Base-by-base conservation (phyloP, 92 coral and sea anemone species). In the Epizoanthus stellaris region DNA sequence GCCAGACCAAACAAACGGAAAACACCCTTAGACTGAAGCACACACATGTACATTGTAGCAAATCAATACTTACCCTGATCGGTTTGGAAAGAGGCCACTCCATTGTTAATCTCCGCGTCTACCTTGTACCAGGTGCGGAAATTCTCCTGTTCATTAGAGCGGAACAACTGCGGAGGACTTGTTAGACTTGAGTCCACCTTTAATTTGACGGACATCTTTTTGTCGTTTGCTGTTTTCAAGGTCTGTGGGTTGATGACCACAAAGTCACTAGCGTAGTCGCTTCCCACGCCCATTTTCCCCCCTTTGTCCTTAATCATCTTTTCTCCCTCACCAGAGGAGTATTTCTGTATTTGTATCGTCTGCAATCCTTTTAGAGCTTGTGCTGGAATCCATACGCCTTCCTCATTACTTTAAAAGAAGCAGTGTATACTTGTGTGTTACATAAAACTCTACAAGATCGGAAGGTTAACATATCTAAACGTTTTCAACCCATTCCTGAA, bases 231-330 rank as follows among this genome's bases (percentile, higher is more conserved):
- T 15, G 98, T 92, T 61, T 84, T 62, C 65, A 94, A 75, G 13
- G 90, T 76, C 70, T 96, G 98, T n/a, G 99, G 99, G 42, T 87
- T 89, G n/a, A 96, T 75, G 1, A 87, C 72, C 49, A 96, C 20
- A 87, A 94, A 94, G 77, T 92, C 91, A 43, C 99, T 96, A 15
- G 99, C 99, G 57, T 96, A 96, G 53, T 87, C 91, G 57, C 85
- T 88, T n/a, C 99, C 99, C 2, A 96, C 96, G 53, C 94, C 95
- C 88, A 96, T 92, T 60, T 89, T 89, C 39, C 95, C 99, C 13
- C 94, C 98, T 84, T 85, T 89, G 15, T 84, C 84, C 38, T 92
- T 86, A 11, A 94, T 88, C 94, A 90, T 89, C 25, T 81, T 75
- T 61, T 96, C 90, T 9, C 99, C 99, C 4, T 92, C 94, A 1